Base-by-base conservation (phyloP, 2,888 invertebrate genomes). In the Bibio marci region DNA sequence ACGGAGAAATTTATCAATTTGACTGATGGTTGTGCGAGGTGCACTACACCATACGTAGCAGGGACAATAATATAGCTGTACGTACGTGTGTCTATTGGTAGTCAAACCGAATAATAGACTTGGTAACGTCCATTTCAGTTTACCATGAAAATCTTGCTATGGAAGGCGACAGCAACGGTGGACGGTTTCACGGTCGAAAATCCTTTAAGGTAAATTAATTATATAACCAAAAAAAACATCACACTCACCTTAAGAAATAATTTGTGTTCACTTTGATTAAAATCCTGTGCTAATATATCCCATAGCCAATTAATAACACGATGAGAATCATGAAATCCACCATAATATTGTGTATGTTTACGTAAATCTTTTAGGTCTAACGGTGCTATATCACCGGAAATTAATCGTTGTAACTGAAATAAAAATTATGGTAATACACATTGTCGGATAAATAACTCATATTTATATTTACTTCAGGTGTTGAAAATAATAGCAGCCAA, bases 291-390 rank as follows among this genome's bases (percentile, higher is more conserved):
- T 45, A 98, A 67, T 51, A 98, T 87, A 63, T 97, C 94, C 98
- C 98, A 98, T 37, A 98, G 70, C 98, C 98, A 98, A 56, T 86
- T 81, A 37, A 99, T 87, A 37, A 99, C 94, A 48, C 90, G 73
- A 66, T 97, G 97, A 43, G 88, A 90, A 69, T 88, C 90, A 62
- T 98, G 98, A 65, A 98, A 98, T 5, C 98, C 98, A 42, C 98
- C 98, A 65, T 95, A 98, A 66, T 98, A 98, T 62, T 95, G 94
- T 10, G 95, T 95, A 65, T 98, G 85, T 39, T 76, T 78, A 3
- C 91, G 69, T 44, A 90, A 62, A 63, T 90, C 88, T 47, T 76
- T 72, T 48, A 95, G 63, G 66, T 97, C 94, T 31, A 97, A 64
- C 0, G 92, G 92, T 27, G 80, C 80, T 55, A 90, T 92, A 62